Conservation (phyloP, 2,113 vertebrate species). For the Polypterus senegalus region DNA sequence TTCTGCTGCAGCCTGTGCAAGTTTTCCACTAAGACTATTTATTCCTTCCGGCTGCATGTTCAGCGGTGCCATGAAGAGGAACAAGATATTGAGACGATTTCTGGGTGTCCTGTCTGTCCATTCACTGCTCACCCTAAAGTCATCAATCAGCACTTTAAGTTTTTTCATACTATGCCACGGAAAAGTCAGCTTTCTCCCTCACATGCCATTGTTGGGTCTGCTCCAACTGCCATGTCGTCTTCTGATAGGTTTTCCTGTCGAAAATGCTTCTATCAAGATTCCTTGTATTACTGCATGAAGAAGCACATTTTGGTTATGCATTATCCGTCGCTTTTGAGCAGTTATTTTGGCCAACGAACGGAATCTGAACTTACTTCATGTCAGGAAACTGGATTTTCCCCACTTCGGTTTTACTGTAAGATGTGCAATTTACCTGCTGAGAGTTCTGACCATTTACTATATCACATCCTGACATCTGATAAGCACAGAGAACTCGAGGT, state of each 20-base stretch:
- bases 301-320: constrained; percentile 72
- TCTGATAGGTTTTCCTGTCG: constrained; percentile 59
- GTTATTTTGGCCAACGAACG: constrained; percentile 56
- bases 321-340: constrained; percentile 47
- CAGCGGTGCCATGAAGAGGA: constrained; percentile 67
- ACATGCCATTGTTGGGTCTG: constrained; percentile 42
- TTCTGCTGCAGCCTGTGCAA: constrained; percentile 73
- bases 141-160: constrained; percentile 56
- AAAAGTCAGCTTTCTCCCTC: constrained; percentile 39
- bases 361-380: constrained; percentile 11
- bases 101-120: constrained; percentile 59
- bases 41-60: constrained; percentile 61
- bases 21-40: constrained; percentile 60
- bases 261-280: constrained; percentile 66
- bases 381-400: constrained; percentile 12
- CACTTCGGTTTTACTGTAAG: constrained; percentile 71
- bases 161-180: constrained; percentile 55
- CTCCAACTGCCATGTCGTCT: constrained; percentile 37
- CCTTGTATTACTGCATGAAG: constrained; percentile 72
- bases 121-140: constrained; percentile 57
- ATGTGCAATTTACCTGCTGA: constrained; percentile 64
- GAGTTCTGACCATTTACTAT: constrained; percentile 74
- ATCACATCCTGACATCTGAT: constrained; percentile 76
- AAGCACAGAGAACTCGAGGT: constrained; percentile 68
- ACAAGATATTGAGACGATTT: constrained; percentile 58